A percentile compares a stretch with the other conserved stretches of the same genome.
Conservation (phyloP, 2,888 invertebrate species). For the Timandra comae region DNA sequence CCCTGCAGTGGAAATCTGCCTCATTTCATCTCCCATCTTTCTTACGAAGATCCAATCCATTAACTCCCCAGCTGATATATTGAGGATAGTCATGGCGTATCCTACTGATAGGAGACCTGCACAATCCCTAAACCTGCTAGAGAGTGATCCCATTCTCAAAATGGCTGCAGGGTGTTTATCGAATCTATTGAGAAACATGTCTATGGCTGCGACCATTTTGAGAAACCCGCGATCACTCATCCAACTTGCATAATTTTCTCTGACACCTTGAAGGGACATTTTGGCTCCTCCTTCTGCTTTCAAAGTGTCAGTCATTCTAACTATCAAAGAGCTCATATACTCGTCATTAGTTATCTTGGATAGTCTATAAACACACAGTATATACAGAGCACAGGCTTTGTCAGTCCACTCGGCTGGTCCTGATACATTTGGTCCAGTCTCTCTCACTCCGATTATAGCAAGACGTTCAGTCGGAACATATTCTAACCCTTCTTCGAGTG, state of each 20-base stretch:
- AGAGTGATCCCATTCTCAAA: background rate
- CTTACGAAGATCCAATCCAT: background rate
- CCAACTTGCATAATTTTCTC: background rate
- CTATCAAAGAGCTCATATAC: too few species aligned
- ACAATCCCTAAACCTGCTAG: background rate
- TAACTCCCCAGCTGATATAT: background rate
- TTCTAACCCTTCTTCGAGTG: background rate
- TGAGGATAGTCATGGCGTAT: background rate
- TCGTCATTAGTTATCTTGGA: too few species aligned
- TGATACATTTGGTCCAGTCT: background rate
- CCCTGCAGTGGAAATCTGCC: background rate
- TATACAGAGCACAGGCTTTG: background rate
- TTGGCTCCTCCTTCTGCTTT: too few species aligned
- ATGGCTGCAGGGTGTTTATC: background rate
- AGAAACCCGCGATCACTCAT: background rate
- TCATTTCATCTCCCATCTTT: background rate
- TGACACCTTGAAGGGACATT: too few species aligned
- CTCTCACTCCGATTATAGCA: too few species aligned
- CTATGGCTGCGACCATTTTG: background rate
- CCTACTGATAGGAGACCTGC: background rate
- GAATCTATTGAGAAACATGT: background rate
- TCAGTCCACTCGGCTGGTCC: background rate
- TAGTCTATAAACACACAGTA: background rate
- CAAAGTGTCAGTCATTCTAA: background rate
- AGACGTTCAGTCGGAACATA: background rate